Evolutionary conservation across 2,113 vertebrate genomes (phyloP), one percentile per base, ranked within the genome.

Genomic region (Peromyscus maniculatus): DNA sequence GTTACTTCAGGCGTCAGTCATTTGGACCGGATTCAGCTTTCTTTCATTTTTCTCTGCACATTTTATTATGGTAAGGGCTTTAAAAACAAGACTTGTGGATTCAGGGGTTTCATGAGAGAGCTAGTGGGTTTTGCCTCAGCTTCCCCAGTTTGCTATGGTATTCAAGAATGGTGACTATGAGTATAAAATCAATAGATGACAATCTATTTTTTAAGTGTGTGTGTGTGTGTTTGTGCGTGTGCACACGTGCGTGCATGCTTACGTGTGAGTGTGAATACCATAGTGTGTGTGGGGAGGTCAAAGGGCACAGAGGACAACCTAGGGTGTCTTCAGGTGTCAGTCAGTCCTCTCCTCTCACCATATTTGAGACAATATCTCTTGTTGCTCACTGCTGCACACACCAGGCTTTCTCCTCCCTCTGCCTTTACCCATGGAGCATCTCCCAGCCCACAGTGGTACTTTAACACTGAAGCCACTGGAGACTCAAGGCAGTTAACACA

Each of bases 51-150:
- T 7, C 84, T 49, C 2, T 4, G 46, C 62, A 72, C 16, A 33
- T 82, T 95, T 87, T 52, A 16, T 75, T 94, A 55, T 74, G 52
- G 82, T 21, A 36, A 66, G 83, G 82, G 5, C 2, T 95, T 97
- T 97, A 87, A n/a, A 86, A 74, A 33, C 66, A 55, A 77, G 93
- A 84, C 4, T 4, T n/a, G 17, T 91, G 33, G 24, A 75, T 88
- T 71, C n/a, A 82, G 55, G 39, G 36, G 69, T 94, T 67, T 11
- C 88, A 82, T 13, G 93, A 0, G 12, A 87, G 39, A 82, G 72
- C 0, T 6, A 95, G 89, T 79, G 26, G 43, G 26, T 15, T 94
- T 86, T 24, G 64, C 24, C 3, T 57, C 57, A 96, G 87, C 71
- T 89, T 33, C 0, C 1, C 84, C 4, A 62, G 6, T 90, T 96